phyloP scores from a whole-genome alignment of 53 echinoderm and acorn worm genomes.

The Paelopatides confundens region DNA sequence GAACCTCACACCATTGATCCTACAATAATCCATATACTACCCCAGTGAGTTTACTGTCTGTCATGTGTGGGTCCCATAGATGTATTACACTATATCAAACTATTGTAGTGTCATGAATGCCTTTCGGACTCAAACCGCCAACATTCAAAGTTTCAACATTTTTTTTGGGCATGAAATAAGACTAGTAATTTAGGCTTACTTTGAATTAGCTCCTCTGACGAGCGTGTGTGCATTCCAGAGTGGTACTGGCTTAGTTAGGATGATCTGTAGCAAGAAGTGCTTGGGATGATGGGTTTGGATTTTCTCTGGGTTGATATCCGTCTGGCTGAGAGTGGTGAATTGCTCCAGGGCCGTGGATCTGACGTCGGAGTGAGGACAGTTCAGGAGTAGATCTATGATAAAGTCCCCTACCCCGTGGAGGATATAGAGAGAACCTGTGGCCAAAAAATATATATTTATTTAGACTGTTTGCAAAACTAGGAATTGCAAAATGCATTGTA shows the following conservation, averaged over 20 bases:
- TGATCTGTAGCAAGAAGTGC: constrained; percentile 85
- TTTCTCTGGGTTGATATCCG: constrained; percentile 73
- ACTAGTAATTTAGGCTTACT: constrained; percentile 64
- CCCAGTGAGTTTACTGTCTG: no score
- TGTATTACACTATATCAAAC: no score
- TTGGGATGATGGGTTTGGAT: constrained; percentile 79
- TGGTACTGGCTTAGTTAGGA: constrained; percentile 82
- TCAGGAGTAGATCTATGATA: constrained; percentile 93
- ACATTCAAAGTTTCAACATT: no score
- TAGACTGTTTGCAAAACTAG: background rate
- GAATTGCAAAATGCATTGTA: background rate
- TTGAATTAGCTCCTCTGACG: constrained; percentile 90
- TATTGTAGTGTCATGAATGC: no score
- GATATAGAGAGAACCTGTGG: constrained; percentile 88
- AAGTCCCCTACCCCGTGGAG: constrained; percentile 92
- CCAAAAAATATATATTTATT: background rate
- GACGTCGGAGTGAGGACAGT: constrained; percentile 86
- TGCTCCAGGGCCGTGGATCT: constrained; percentile 91
- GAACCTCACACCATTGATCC: no score
- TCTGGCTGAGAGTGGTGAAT: constrained; percentile 82
- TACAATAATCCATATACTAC: no score
- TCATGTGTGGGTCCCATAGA: no score
- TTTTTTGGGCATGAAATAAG: no score
- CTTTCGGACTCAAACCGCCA: no score
- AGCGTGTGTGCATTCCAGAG: constrained; percentile 93